Percentiles rank a stretch among this genome's conserved stretches.
Evolutionary conservation across 2,113 vertebrate genomes (phyloP).

Genomic region (Caloenas nicobarica): DNA sequence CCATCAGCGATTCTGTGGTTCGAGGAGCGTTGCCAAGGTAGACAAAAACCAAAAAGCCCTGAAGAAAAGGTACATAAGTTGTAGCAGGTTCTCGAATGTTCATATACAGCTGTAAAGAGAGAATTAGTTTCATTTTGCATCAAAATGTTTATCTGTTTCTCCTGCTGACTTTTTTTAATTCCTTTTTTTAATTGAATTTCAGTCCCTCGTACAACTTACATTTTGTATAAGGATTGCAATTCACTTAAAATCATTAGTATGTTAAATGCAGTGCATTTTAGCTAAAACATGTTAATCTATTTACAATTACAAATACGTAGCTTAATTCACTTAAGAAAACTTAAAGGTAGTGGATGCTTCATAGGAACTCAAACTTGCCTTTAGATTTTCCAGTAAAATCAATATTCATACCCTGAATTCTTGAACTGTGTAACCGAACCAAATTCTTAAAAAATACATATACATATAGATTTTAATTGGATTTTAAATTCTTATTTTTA

Average conservation of each 20-base stretch:
- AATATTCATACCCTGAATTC: neutral
- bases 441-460: neutral
- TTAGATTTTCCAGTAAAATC: neutral
- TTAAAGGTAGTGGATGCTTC: slow-evolving; percentile 14
- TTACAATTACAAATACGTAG: neutral
- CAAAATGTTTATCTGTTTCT: slow-evolving; percentile 59
- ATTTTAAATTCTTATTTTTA: neutral
- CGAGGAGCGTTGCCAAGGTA: neutral
- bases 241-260: slow-evolving; percentile 42
- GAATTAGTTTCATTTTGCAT: slow-evolving; percentile 65
- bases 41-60: neutral
- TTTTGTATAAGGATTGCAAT: slow-evolving; percentile 42
- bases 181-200: slow-evolving; percentile 50
- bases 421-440: neutral
- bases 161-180: neutral
- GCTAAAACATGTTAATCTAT: neutral
- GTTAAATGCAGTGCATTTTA: slow-evolving; percentile 65
- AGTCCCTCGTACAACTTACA: neutral
- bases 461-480: neutral
- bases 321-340: neutral
- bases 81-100: neutral
- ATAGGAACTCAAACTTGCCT: neutral
- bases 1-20: fast-evolving
- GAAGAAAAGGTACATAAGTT: neutral
- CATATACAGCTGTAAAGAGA: slow-evolving; percentile 11